Conservation (phyloP, 2,113 vertebrate genomes). For the Hippocampus zosterae region DNA sequence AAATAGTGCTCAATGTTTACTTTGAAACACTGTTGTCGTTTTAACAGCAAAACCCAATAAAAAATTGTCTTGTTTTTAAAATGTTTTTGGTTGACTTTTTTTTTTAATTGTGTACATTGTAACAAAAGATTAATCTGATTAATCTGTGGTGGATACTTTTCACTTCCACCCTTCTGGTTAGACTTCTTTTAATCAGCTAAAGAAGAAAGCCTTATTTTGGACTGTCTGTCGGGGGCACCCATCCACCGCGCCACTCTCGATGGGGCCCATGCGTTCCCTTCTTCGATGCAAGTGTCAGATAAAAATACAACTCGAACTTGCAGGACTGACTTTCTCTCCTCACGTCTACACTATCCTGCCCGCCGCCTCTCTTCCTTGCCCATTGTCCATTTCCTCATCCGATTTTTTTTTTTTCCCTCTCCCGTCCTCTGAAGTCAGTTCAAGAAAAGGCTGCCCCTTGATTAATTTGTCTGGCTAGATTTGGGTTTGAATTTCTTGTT, state of each 20-base stretch:
- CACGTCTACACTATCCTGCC: constrained; percentile 34
- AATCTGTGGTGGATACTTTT: constrained; percentile 21
- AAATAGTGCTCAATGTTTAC: constrained; percentile 36
- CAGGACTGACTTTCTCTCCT: constrained; percentile 41
- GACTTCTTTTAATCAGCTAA: constrained; percentile 73
- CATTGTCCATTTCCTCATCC: constrained; percentile 70
- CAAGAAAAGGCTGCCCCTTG: constrained; percentile 51
- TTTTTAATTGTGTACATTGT: constrained; percentile 8
- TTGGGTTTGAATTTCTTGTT: constrained; percentile 69
- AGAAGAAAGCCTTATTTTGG: constrained; percentile 71
- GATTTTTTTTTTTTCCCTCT: constrained; percentile 21
- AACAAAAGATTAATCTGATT: neutral
- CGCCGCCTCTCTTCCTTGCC: constrained; percentile 55
- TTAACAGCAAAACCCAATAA: constrained; percentile 54
- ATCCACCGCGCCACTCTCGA: constrained; percentile 48
- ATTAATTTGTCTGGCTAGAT: constrained; percentile 72
- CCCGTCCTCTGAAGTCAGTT: constrained; percentile 37
- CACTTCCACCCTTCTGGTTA: constrained; percentile 50
- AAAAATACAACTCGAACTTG: constrained; percentile 46
- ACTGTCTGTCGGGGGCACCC: constrained; percentile 63
- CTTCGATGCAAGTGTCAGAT: constrained; percentile 65
- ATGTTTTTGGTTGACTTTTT: constrained; percentile 13
- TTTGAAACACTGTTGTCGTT: constrained; percentile 25
- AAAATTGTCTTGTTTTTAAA: constrained; percentile 41
- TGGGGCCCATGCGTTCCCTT: constrained; percentile 59